Percentiles rank a stretch among this genome's conserved stretches.
Conservation (phyloP, 2,113 vertebrate species). For the Oplegnathus fasciatus region DNA sequence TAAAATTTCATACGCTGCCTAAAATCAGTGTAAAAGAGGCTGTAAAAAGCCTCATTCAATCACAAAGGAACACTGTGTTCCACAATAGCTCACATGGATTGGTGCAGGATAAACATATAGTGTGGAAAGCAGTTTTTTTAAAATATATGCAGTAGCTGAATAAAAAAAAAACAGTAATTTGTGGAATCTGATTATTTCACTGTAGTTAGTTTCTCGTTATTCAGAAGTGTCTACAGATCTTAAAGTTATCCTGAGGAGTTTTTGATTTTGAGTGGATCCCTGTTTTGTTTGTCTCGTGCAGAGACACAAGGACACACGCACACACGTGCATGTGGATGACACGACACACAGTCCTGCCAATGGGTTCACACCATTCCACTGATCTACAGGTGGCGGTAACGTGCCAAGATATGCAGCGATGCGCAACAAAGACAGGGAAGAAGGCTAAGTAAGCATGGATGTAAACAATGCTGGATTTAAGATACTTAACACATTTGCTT, state of each 20-base stretch:
- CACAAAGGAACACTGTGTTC: conserved; percentile 72
- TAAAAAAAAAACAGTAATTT: not conserved
- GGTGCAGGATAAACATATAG: conserved; percentile 47
- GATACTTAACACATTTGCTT: too few species aligned
- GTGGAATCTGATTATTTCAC: not conserved
- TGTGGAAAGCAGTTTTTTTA: conserved; percentile 10
- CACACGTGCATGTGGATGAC: not conserved
- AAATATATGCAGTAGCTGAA: not conserved
- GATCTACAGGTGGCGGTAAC: not conserved
- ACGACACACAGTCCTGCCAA: not conserved
- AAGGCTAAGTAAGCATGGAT: not conserved
- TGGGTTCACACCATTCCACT: not conserved
- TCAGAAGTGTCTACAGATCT: not conserved
- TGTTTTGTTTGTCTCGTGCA: not conserved
- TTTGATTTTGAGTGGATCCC: not conserved
- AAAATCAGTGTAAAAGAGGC: conserved; percentile 75
- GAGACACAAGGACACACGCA: not conserved
- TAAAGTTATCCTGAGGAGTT: not conserved
- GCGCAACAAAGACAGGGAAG: not conserved
- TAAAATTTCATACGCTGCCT: conserved; percentile 75
- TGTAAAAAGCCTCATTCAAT: conserved; percentile 78
- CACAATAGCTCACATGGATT: conserved; percentile 55
- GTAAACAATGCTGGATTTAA: not conserved
- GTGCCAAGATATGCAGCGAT: not conserved
- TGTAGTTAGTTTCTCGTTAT: not conserved